phyloP scores from a whole-genome alignment of 1,140 invertebrate species.

The Hormaphis cornu region DNA sequence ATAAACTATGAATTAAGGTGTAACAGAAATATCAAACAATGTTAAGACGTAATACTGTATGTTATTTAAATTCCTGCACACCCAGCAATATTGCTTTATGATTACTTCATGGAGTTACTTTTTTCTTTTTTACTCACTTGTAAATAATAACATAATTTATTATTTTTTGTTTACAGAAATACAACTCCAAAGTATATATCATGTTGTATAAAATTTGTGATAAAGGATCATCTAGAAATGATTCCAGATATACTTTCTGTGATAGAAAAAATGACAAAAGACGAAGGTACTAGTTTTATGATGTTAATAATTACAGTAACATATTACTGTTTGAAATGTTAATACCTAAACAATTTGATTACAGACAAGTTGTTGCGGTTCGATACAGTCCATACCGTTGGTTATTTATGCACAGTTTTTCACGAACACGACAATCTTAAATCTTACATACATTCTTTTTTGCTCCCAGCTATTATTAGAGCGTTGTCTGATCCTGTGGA shows the following conservation, averaged over 20 bases:
- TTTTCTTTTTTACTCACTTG: background rate
- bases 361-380: constrained; percentile 19
- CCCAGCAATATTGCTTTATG: no score
- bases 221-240: constrained; percentile 32
- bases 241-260: constrained; percentile 27
- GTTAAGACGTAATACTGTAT: no score
- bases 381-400: constrained; percentile 14
- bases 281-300: constrained; percentile 9
- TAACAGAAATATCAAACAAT: no score
- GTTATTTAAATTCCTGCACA: no score
- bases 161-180: background rate
- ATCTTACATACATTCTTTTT: constrained; percentile 6
- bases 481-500: constrained; percentile 7
- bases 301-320: background rate
- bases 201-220: constrained; percentile 26
- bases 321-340: background rate
- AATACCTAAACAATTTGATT: background rate
- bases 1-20: no score
- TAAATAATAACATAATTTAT: background rate
- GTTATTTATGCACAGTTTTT: constrained; percentile 30
- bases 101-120: no score
- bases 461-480: constrained; percentile 10
- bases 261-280: constrained; percentile 29
- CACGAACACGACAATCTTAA: constrained; percentile 1
- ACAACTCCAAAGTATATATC: constrained; percentile 27